These are phyloP conservation scores for Micrasema minimum DNA, from an alignment of 1,140 invertebrate species.

Conservation along the genomic window DNA sequence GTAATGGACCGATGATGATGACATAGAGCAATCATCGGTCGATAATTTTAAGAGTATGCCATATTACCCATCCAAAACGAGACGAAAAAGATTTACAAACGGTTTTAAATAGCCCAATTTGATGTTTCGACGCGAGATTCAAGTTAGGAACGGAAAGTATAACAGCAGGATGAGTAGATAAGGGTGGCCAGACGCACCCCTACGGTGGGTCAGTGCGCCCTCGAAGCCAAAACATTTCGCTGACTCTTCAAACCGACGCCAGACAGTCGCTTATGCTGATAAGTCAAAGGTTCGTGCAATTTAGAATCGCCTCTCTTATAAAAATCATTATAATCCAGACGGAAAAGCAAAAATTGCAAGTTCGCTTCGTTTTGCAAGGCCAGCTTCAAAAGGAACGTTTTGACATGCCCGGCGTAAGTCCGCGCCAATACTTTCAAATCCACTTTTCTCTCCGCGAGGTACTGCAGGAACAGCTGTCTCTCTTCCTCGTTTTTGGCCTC, in stretches of 20 bases:
- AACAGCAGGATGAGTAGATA: too few species aligned
- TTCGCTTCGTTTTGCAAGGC: constrained; percentile 80
- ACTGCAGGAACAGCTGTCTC: constrained; percentile 71
- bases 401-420: constrained; percentile 76
- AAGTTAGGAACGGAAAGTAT: background rate
- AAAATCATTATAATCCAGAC: constrained; percentile 92
- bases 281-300: constrained; percentile 79
- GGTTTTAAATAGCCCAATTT: too few species aligned
- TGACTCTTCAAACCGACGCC: constrained; percentile 58
- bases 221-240: background rate
- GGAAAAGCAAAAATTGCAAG: constrained; percentile 87
- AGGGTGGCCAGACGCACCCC: constrained; percentile 10
- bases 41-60: too few species aligned
- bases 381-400: constrained; percentile 83
- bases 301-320: constrained; percentile 83
- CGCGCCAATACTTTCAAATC: constrained; percentile 74
- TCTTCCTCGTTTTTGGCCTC: constrained; percentile 71
- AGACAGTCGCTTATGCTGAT: constrained; percentile 74
- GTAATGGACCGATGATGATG: too few species aligned
- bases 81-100: too few species aligned
- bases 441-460: constrained; percentile 70
- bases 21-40: too few species aligned
- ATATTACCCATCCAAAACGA: too few species aligned
- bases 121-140: too few species aligned
- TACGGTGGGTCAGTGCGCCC: constrained; percentile 9